Evolutionary conservation across 2,113 vertebrate species (phyloP).

Genomic region (Mesoclemmys tuberculata): DNA sequence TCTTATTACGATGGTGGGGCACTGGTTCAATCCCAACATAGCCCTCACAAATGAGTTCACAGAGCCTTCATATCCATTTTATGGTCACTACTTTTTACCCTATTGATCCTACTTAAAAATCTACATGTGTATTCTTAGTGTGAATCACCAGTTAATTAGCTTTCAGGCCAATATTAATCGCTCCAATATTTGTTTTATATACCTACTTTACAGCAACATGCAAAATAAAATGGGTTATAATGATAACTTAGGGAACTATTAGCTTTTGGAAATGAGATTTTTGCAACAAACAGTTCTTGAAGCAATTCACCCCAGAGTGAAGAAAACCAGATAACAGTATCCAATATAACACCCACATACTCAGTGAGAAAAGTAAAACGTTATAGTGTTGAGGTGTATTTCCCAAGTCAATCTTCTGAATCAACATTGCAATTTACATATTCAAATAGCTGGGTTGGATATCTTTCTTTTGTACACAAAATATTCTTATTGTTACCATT

Average conservation of each 20-base stretch:
- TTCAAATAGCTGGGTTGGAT: background rate
- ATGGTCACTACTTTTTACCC: constrained; percentile 30
- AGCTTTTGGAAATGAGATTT: background rate
- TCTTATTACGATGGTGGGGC: background rate
- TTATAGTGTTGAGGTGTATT: background rate
- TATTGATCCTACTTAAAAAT: background rate
- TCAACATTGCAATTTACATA: background rate
- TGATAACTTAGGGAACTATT: background rate
- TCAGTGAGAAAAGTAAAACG: background rate
- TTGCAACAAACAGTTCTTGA: background rate
- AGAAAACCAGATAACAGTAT: background rate
- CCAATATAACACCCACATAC: background rate
- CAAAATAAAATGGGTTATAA: background rate
- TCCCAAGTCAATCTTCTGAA: background rate
- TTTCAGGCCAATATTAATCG: background rate
- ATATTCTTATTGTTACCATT: background rate
- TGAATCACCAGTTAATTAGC: background rate
- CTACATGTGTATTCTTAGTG: background rate
- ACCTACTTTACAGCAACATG: background rate
- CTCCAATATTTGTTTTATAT: background rate
- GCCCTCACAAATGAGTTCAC: constrained; percentile 23
- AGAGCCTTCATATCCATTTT: constrained; percentile 46
- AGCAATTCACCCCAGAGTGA: background rate
- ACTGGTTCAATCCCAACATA: background rate
- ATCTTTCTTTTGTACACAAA: background rate